A percentile compares a stretch with the other conserved stretches of the same genome.
Conservation (phyloP, 2,113 vertebrate species). For the Axis porcinus region DNA sequence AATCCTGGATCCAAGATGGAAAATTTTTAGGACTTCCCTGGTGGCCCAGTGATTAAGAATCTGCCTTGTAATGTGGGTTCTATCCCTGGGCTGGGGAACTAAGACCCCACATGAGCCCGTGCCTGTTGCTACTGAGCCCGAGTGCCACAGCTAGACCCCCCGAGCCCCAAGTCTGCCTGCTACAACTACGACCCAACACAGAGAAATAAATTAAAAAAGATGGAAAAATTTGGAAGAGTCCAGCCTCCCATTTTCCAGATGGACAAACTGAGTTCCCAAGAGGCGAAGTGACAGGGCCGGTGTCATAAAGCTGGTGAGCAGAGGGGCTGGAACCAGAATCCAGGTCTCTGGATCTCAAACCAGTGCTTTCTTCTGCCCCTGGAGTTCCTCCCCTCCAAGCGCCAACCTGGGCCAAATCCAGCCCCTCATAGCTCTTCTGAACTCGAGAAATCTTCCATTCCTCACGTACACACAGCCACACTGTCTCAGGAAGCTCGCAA, state of each 20-base stretch:
- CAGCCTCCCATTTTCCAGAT: background rate
- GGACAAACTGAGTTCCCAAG: background rate
- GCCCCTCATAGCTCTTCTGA: background rate
- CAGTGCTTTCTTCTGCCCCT: background rate
- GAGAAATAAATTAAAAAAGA: background rate
- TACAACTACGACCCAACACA: background rate
- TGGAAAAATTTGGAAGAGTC: background rate
- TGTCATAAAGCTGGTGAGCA: background rate
- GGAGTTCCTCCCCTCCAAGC: background rate
- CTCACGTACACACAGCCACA: constrained; percentile 35
- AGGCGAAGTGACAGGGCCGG: background rate
- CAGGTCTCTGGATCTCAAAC: background rate
- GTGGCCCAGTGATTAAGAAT: background rate
- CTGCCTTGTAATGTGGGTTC: background rate
- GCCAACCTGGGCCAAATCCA: constrained; percentile 9
- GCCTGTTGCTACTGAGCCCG: background rate
- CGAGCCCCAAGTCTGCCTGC: background rate
- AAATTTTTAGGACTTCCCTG: background rate
- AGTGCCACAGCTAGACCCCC: background rate
- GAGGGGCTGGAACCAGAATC: background rate
- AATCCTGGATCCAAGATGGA: background rate
- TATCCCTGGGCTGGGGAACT: background rate
- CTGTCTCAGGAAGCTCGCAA: constrained; percentile 74
- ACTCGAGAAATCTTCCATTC: background rate
- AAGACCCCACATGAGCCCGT: background rate